Conservation (phyloP, 2,113 vertebrate species). For the Taxidea taxus region DNA sequence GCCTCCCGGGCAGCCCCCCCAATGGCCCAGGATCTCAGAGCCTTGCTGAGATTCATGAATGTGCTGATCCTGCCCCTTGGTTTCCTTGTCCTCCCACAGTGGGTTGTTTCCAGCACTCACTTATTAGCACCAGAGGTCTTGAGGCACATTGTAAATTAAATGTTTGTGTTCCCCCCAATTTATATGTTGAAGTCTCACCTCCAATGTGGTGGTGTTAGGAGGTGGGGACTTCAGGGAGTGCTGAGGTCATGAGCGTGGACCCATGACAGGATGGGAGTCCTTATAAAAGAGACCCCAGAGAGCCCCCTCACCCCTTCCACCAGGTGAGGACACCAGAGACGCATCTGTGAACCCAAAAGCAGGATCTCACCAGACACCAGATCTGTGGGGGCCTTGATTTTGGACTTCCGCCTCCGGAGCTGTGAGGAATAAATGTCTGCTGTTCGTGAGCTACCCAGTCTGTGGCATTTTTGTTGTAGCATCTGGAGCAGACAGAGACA, state of each 20-base stretch:
- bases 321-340: background rate
- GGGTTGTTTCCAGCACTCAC: rapidly evolving
- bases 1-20: background rate
- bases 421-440: rapidly evolving
- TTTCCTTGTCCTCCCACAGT: background rate
- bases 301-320: background rate
- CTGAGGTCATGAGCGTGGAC: background rate
- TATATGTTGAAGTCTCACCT: background rate
- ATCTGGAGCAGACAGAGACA: background rate
- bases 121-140: background rate
- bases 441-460: too few relatives aligned
- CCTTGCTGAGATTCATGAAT: rapidly evolving
- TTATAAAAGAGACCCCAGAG: background rate
- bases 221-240: background rate
- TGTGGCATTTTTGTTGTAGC: too few relatives aligned
- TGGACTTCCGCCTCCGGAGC: background rate
- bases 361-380: background rate
- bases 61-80: background rate
- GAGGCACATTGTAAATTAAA: background rate
- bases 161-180: too few relatives aligned
- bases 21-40: background rate
- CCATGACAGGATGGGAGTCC: background rate
- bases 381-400: background rate
- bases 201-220: background rate
- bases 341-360: too few relatives aligned